Base-by-base conservation (phyloP, 2,888 invertebrate species). In the Allygus modestus region DNA sequence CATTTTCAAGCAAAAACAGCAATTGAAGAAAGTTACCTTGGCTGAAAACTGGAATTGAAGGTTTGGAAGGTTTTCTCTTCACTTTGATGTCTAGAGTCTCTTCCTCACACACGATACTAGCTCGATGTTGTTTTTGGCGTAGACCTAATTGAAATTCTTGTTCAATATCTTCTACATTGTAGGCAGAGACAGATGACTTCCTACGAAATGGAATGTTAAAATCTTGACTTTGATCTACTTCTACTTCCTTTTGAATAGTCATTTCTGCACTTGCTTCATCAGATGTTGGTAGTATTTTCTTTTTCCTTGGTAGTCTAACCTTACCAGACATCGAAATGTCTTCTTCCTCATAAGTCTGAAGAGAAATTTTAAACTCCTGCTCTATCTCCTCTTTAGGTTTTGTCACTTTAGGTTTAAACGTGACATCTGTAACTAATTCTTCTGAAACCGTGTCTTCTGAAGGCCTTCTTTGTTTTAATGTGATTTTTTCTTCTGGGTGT, bases 371-470 rank as follows among this genome's bases (percentile, higher is more conserved):
- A 89, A 97, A 97, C 91, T 97, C 97, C 91, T 97, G 97, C 89
- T 97, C 97, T 17, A 97, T 96, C 88, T 96, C 96, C 92, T 97
- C 96, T 90, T 95, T 96, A 0, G 95, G 95, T 91, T 95, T 96
- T 9, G 83, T 85, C n/a, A 87, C 87, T 75, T 87, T 87, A 12
- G 88, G 89, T 41, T 86, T 86, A 90, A 96, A 96, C 54, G 95
- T 96, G 0, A 97, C 96, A 88, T 93, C 95, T 91, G 96, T 95
- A 12, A 94, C 93, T 89, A 95, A 94, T 75, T 94, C 92, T 92
- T 96, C 96, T 92, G 96, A 96, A 65, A 95, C 94, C 86, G 95
- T 91, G 87, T 95, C 94, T 7, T 92, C 92, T 58, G 93, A 92
- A 89, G 82, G 75, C 37, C 58, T 79, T 28, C 95, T 95, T 88